Percentiles rank a stretch among this genome's conserved stretches.
Evolutionary conservation across 2,888 invertebrate species (phyloP).

Genomic region (Lathronympha strigana): DNA sequence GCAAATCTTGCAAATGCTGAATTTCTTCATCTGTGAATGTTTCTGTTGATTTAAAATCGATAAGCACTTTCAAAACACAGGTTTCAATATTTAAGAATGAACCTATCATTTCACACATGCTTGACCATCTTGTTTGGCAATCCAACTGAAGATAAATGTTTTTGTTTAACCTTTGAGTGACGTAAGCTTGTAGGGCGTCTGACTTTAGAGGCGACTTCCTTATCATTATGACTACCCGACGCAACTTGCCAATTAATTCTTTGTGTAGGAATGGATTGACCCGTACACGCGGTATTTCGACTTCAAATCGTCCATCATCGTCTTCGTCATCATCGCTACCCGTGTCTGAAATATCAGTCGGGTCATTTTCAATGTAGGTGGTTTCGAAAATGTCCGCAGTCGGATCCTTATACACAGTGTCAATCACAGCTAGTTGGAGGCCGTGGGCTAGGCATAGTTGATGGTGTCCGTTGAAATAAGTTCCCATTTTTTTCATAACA

Average conservation of each 20-base stretch:
- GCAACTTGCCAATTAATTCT: background rate
- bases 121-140: slow-evolving; percentile 3
- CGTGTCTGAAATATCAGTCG: background rate
- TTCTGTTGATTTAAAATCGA: background rate
- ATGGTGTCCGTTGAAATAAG: background rate
- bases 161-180: background rate
- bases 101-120: background rate
- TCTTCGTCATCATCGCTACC: background rate
- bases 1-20: background rate
- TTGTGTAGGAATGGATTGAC: background rate
- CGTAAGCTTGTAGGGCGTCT: background rate
- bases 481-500: background rate
- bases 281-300: background rate
- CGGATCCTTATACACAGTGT: background rate
- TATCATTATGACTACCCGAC: background rate
- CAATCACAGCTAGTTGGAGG: background rate
- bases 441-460: background rate
- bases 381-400: background rate
- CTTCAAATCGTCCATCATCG: background rate
- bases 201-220: background rate
- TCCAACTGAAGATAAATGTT: background rate
- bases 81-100: background rate
- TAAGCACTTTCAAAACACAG: background rate
- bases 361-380: background rate
- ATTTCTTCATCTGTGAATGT: background rate